phyloP scores from a whole-genome alignment of 2,797 vertebrate genomes.

The Rhynchotus rufescens region DNA sequence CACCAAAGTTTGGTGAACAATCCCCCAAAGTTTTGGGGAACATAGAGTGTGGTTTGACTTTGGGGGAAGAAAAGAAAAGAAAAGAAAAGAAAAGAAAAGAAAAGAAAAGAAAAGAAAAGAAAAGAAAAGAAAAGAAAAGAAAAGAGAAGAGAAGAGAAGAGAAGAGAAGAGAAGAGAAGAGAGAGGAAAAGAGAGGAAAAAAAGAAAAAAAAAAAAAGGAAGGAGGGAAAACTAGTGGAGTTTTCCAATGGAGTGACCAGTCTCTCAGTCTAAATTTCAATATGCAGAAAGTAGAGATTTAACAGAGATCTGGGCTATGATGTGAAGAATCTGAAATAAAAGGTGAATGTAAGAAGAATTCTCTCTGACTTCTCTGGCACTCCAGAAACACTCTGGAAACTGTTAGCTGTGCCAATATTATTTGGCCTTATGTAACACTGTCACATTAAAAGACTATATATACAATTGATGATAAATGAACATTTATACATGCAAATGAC shows the following conservation, averaged over 20 bases:
- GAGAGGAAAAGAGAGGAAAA: no score
- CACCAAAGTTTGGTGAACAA: background rate
- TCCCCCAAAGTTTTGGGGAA: background rate
- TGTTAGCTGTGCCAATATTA: background rate
- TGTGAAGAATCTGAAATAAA: background rate
- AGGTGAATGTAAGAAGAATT: background rate
- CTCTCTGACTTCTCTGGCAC: background rate
- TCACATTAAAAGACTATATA: background rate
- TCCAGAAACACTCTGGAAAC: background rate
- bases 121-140: no score
- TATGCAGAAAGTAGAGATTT: background rate
- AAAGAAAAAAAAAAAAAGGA: background rate
- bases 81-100: no score
- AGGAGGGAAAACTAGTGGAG: background rate
- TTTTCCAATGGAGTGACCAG: no score
- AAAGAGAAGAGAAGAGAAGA: no score
- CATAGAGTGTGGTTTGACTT: background rate
- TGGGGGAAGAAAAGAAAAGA: background rate
- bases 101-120: background rate
- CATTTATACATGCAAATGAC: background rate
- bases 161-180: no score
- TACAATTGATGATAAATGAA: no score
- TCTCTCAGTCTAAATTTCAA: background rate
- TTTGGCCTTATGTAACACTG: background rate
- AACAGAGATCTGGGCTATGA: background rate